Conservation (phyloP, 2,797 vertebrate species). For the Vipera latastei region DNA sequence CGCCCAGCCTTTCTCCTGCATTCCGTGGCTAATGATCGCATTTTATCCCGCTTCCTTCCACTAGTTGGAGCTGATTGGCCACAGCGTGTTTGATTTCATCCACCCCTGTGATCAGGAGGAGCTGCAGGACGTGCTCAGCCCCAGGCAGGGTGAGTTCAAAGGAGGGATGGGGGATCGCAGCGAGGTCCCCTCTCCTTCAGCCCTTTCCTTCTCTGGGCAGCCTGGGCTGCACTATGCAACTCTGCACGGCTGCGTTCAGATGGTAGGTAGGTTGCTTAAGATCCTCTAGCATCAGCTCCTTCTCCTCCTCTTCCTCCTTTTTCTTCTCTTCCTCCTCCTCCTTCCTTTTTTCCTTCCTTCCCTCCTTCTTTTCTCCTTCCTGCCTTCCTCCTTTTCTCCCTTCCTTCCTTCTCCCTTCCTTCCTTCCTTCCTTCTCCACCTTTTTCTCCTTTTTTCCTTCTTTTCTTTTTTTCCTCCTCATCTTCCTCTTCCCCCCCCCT, state of each 20-base stretch:
- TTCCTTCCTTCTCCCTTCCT: no score
- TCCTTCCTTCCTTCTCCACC: no score
- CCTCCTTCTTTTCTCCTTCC: background rate
- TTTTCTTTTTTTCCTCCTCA: no score
- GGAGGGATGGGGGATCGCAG: background rate
- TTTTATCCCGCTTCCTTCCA: background rate
- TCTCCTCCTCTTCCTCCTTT: background rate
- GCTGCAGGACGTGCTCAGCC: constrained; percentile 79
- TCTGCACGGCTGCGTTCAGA: background rate
- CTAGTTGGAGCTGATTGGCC: constrained; percentile 86
- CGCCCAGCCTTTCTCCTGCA: background rate
- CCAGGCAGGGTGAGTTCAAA: constrained; percentile 71
- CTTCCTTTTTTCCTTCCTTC: no score
- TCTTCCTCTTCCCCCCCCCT: background rate
- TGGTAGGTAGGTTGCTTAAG: background rate
- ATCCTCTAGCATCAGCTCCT: background rate
- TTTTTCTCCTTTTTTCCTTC: no score
- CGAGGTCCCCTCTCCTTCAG: background rate
- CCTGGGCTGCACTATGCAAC: no score
- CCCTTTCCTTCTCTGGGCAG: background rate
- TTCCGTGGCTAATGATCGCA: background rate
- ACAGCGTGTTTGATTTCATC: constrained; percentile 84
- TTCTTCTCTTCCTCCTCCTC: no score
- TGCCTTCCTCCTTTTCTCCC: rapidly evolving
- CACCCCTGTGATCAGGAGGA: constrained; percentile 89